phyloP scores from a whole-genome alignment of 2,888 invertebrate genomes.

The Athalia cordata region DNA sequence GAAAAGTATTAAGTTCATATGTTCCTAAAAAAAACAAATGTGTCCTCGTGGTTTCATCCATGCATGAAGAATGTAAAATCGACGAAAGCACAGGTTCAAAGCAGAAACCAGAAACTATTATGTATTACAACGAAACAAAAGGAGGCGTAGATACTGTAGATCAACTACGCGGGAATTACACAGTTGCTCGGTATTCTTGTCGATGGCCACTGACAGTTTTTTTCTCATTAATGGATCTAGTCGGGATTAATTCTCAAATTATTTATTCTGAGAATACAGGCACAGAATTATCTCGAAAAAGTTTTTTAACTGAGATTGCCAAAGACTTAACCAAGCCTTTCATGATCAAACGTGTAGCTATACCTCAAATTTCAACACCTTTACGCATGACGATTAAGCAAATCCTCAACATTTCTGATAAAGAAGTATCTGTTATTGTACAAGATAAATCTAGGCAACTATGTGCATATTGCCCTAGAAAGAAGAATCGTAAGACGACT shows the following conservation, averaged over 20 bases:
- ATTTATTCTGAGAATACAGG: conserved; percentile 2
- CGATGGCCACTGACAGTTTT: conserved; percentile 28
- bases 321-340: too few relatives aligned
- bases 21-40: conserved; percentile 28
- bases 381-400: too few relatives aligned
- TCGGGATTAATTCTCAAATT: conserved; percentile 11
- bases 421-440: too few relatives aligned
- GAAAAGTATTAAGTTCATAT: conserved; percentile 16
- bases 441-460: too few relatives aligned
- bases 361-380: too few relatives aligned
- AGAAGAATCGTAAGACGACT: too few relatives aligned
- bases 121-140: conserved; percentile 37
- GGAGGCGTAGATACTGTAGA: conserved; percentile 42
- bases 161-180: conserved; percentile 35
- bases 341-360: too few relatives aligned
- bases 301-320: too few relatives aligned
- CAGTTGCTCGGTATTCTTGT: background rate
- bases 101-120: conserved; percentile 32
- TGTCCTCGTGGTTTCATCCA: background rate
- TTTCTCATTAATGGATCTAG: conserved; percentile 7
- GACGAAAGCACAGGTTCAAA: background rate
- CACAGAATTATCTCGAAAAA: too few relatives aligned
- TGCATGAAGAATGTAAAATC: conserved; percentile 30
- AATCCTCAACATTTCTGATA: too few relatives aligned
- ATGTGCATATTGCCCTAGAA: too few relatives aligned